These are phyloP conservation scores for Spinus olivaceus DNA, from an alignment of 2,797 vertebrate species.

Conservation along the genomic window DNA sequence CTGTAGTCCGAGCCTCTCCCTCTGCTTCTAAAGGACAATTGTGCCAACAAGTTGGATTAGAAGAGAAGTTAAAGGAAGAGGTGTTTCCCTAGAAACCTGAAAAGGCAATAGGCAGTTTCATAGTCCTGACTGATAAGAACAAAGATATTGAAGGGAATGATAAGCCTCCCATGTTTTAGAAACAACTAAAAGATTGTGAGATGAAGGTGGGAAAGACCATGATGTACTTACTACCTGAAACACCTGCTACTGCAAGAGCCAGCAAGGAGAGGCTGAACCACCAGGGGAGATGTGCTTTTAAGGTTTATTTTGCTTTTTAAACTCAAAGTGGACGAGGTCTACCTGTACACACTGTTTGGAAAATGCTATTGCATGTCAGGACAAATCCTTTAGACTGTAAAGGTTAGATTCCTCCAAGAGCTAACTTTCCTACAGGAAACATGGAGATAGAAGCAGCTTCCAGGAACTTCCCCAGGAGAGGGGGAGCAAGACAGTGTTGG, in stretches of 20 bases:
- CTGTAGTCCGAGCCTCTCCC: rapidly evolving
- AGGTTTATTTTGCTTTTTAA: not conserved
- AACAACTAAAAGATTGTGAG: not conserved
- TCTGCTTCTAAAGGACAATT: not conserved
- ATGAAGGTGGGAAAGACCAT: not conserved
- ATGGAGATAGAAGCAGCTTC: not conserved
- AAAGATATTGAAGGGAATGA: not conserved
- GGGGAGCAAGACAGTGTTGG: not conserved
- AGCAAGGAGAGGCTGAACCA: not conserved
- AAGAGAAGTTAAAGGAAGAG: not conserved
- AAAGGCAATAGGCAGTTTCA: not conserved
- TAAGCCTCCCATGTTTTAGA: not conserved
- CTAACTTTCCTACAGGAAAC: not conserved
- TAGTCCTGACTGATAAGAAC: not conserved
- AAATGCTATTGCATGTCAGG: not conserved
- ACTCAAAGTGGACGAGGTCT: not conserved
- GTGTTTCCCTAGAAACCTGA: not conserved
- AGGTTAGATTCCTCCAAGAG: not conserved
- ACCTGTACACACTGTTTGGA: not conserved
- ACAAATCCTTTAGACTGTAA: not conserved
- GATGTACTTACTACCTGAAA: not conserved
- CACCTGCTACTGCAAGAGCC: not conserved
- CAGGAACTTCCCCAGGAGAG: not conserved
- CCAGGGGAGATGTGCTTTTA: rapidly evolving
- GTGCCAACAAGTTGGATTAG: not conserved